Evolutionary conservation across 2,797 vertebrate species (phyloP).

Genomic region (Pelochelys cantorii): DNA sequence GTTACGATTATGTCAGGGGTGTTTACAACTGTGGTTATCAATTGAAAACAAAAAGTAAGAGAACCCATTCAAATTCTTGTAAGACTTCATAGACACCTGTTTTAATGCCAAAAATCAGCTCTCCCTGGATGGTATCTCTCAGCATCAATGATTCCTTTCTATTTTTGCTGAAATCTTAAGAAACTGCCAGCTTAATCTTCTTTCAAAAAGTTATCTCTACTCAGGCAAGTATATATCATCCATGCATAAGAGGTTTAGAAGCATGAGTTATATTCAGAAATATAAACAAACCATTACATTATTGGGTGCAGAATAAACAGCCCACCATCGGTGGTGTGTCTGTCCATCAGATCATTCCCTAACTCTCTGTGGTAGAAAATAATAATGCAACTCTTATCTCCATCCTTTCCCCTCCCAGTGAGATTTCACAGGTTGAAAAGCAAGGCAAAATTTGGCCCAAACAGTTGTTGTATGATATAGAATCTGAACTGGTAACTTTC

Average conservation of each 20-base stretch:
- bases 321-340: not conserved
- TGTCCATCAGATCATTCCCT: not conserved
- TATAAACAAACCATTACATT: not conserved
- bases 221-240: not conserved
- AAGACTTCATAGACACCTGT: not conserved
- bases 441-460: not conserved
- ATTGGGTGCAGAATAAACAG: not conserved
- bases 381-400: not conserved
- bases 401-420: not conserved
- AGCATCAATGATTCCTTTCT: slow-evolving; percentile 11
- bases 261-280: not conserved
- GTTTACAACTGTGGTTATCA: slow-evolving; percentile 38
- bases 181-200: slow-evolving; percentile 15
- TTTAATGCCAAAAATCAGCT: slow-evolving; percentile 29
- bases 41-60: not conserved
- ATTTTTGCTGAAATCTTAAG: slow-evolving; percentile 16
- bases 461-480: not conserved
- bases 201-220: not conserved
- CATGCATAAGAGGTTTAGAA: not conserved
- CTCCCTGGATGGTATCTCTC: slow-evolving; percentile 3
- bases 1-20: not conserved
- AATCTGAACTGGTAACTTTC: not conserved
- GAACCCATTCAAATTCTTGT: not conserved
- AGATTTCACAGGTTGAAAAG: not conserved
- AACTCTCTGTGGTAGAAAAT: not conserved